phyloP scores from a whole-genome alignment of 2,797 vertebrate genomes.

The Mycteria americana region DNA sequence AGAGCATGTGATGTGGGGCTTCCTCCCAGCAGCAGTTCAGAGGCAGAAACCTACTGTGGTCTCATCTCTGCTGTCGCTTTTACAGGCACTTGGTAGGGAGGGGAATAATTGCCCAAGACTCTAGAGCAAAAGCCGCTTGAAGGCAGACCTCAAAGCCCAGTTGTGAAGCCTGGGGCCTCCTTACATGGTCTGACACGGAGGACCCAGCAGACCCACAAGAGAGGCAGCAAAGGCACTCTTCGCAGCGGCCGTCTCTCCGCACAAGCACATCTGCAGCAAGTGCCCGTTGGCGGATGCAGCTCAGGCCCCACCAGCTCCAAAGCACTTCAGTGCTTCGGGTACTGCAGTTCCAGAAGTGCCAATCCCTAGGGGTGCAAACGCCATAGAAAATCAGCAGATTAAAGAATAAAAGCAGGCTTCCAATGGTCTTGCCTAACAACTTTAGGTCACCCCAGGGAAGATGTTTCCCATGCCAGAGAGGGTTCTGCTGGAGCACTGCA shows the following conservation, averaged over 20 bases:
- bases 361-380: not conserved
- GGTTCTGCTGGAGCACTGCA: not conserved
- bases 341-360: not conserved
- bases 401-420: not conserved
- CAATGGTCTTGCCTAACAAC: not conserved
- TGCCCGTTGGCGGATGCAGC: not conserved
- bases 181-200: not conserved
- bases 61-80: not conserved
- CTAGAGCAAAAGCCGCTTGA: not conserved
- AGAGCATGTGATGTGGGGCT: not conserved
- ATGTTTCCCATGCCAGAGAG: not conserved
- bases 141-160: not conserved
- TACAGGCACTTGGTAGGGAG: not conserved
- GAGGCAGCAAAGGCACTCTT: not conserved
- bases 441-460: not conserved
- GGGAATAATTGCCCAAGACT: not conserved
- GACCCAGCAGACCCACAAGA: not conserved
- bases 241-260: not conserved
- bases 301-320: not conserved
- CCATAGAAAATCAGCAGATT: not conserved
- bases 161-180: not conserved
- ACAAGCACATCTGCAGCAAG: not conserved
- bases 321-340: not conserved
- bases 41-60: not conserved
- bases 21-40: not conserved